Evolutionary conservation across 1,140 invertebrate genomes (phyloP).

Genomic region (fruit fly (Drosophila melanogaster)): Release_6_plus_ISO1_MT NT_033779.5:10052001-10052500

Average conservation of each 20-base stretch:
- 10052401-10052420: too few relatives aligned
- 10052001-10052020: conserved; percentile 62
- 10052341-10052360: not conserved
- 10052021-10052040: conserved; percentile 79
- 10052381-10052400: not conserved
- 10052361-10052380: not conserved
- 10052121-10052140: conserved; percentile 3
- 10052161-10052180: conserved; percentile 49
- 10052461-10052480: too few relatives aligned
- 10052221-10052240: conserved; percentile 28
- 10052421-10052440: too few relatives aligned
- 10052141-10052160: conserved; percentile 33
- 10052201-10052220: conserved; percentile 1
- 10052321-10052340: conserved; percentile 32
- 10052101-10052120: conserved; percentile 1
- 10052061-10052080: conserved; percentile 80
- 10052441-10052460: too few relatives aligned
- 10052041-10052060: conserved; percentile 78
- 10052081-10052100: conserved; percentile 23
- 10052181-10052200: conserved; percentile 34
- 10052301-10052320: conserved; percentile 22
- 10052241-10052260: conserved; percentile 45
- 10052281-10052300: conserved; percentile 22
- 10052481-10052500: too few relatives aligned
- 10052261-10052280: conserved; percentile 16